Evolutionary conservation across 2,797 vertebrate species (phyloP).

Genomic region (Sebastes matsubarae): DNA sequence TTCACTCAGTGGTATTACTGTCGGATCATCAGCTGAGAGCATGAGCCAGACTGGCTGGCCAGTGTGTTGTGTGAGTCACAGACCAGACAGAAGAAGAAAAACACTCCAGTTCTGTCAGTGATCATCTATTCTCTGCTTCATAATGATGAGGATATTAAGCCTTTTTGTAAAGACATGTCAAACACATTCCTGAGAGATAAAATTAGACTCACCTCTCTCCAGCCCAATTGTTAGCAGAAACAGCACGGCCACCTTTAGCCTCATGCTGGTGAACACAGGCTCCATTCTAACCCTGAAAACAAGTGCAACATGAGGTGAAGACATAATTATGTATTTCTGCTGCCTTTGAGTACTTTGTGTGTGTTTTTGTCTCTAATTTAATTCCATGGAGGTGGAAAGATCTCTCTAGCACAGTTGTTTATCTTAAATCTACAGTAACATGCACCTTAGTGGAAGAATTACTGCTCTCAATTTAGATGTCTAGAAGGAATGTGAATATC

Average conservation of each 20-base stretch:
- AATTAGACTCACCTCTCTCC: conserved; percentile 74
- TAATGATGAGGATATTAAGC: neutral
- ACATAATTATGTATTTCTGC: neutral
- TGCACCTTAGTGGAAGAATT: neutral
- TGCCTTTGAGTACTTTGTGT: neutral
- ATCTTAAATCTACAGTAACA: neutral
- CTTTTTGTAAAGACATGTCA: neutral
- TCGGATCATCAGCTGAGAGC: conserved; percentile 20
- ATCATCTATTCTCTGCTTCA: neutral
- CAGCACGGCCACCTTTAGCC: conserved; percentile 50
- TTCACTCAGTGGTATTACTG: conserved; percentile 9
- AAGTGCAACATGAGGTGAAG: neutral
- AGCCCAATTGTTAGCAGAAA: conserved; percentile 52
- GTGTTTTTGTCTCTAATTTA: neutral
- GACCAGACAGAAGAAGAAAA: neutral
- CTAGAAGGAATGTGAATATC: neutral
- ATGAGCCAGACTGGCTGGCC: neutral
- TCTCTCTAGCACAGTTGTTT: neutral
- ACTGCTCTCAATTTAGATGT: neutral
- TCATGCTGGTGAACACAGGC: conserved; percentile 8
- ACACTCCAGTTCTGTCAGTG: neutral
- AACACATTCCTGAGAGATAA: neutral
- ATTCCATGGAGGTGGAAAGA: neutral
- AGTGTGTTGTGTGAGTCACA: conserved; percentile 14
- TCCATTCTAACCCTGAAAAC: conserved; percentile 61